phyloP scores from a whole-genome alignment of 2,888 invertebrate species.

The Pimpla rufipes region DNA sequence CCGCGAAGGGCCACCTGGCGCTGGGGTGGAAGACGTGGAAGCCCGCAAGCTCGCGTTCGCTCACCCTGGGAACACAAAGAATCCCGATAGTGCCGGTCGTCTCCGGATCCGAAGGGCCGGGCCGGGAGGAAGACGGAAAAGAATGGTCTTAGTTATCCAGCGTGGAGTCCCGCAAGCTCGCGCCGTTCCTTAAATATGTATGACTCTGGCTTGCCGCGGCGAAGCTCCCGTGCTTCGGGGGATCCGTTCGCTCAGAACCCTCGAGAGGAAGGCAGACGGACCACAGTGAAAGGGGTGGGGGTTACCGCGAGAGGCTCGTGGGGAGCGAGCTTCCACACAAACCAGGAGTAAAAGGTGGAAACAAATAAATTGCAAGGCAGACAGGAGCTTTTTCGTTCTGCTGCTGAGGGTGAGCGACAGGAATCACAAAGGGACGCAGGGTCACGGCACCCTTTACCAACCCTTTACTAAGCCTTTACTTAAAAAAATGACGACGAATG shows the following conservation, averaged over 20 bases:
- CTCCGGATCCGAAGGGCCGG: not conserved
- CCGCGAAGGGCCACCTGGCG: not conserved
- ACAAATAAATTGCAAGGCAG: slow-evolving; percentile 44
- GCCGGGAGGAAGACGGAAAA: slow-evolving; percentile 57
- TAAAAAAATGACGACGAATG: no score
- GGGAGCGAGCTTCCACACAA: slow-evolving; percentile 23
- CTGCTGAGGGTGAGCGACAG: not conserved
- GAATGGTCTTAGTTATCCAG: slow-evolving; percentile 74
- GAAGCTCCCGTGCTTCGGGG: slow-evolving; percentile 43
- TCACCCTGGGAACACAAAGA: slow-evolving; percentile 1
- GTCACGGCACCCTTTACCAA: no score
- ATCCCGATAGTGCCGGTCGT: slow-evolving; percentile 1
- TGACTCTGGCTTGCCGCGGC: slow-evolving; percentile 63
- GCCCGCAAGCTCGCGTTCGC: not conserved
- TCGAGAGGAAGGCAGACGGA: slow-evolving; percentile 25
- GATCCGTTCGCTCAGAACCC: slow-evolving; percentile 27
- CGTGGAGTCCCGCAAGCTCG: slow-evolving; percentile 65
- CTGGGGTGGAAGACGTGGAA: not conserved
- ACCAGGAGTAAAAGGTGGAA: slow-evolving; percentile 15
- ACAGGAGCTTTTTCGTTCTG: slow-evolving; percentile 1
- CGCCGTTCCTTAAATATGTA: slow-evolving; percentile 77
- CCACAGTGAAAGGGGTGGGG: slow-evolving; percentile 5
- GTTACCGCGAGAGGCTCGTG: not conserved
- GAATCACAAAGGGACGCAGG: not conserved
- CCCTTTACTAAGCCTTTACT: no score